Base-by-base conservation (phyloP, 2,888 invertebrate species). In the Gymnosoma rotundatum region DNA sequence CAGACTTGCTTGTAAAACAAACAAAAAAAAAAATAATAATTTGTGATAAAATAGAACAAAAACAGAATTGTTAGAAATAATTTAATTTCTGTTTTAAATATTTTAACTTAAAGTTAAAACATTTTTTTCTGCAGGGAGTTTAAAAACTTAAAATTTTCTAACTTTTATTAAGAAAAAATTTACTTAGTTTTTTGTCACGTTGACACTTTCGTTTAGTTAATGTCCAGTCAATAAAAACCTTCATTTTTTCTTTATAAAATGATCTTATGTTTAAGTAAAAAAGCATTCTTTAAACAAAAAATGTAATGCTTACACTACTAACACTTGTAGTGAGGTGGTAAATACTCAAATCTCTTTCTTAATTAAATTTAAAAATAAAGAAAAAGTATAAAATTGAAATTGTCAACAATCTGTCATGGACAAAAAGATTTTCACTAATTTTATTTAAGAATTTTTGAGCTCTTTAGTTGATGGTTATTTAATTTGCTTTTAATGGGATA, bases 181-280 rank as follows among this genome's bases (percentile, higher is more conserved):
- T 20, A 18, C 63, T 16, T 45, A 67, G 12, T 54, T 74, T 74
- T 52, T 70, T 78, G 73, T 76, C 66, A 78, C 85, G 85, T 85
- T 87, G 85, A 86, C 86, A 85, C 78, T 84, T 83, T 84, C 80
- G 83, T 83, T 83, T 69, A 54, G 69, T 67, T 81, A 74, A 74
- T 60, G 64, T 84, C 58, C 75, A 75, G 64, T 64, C 58, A 52
- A 70, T 45, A 60, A 64, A 64, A 63, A 64, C 45, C 42, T 50
- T n/a, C 18, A 25, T 9, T 45, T 32, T 82, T 42, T 12, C 4
- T 12, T 12, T 12, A 42, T 1, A 42, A 42, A 12, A 2, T 12
- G 7, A 12, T 14, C 45, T 3, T 1, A 3, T 32, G 6, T 32
- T 32, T 32, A 32, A 32, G 5, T 42, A 12, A 42, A 42, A 42